phyloP scores from a whole-genome alignment of 2,113 vertebrate genomes.

The Erythrolamprus reginae region DNA sequence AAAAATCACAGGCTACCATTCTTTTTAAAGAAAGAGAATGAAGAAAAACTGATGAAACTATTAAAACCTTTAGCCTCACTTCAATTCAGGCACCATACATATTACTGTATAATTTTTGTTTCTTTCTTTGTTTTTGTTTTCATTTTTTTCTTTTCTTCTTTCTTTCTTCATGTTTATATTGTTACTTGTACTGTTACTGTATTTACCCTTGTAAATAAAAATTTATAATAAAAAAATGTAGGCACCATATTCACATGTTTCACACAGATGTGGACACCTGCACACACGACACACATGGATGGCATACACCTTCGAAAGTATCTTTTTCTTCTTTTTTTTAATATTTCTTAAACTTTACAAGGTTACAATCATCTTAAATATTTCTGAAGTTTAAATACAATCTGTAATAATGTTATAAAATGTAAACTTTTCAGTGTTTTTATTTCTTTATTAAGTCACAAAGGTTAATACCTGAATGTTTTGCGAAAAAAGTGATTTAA shows the following conservation, averaged over 20 bases:
- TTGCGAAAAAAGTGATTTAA: slow-evolving; percentile 12
- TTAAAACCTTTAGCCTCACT: not conserved
- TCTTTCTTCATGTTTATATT: too few relatives aligned
- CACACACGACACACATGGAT: not conserved
- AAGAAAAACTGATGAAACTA: not conserved
- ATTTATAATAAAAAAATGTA: too few relatives aligned
- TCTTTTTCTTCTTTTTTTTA: slow-evolving; percentile 61
- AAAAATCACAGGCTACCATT: not conserved
- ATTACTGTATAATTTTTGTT: too few relatives aligned
- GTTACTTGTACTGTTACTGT: too few relatives aligned
- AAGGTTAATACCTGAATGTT: slow-evolving; percentile 71
- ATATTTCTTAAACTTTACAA: slow-evolving; percentile 75
- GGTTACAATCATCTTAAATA: slow-evolving; percentile 81
- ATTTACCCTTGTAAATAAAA: too few relatives aligned
- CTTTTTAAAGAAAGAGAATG: not conserved
- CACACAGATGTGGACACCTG: not conserved
- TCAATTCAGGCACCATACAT: not conserved
- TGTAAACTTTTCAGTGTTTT: slow-evolving; percentile 81
- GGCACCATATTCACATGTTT: not conserved
- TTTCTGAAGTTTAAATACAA: slow-evolving; percentile 83
- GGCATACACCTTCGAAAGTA: not conserved
- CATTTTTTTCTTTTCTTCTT: too few relatives aligned
- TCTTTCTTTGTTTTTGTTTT: too few relatives aligned
- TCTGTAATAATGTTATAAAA: slow-evolving; percentile 82
- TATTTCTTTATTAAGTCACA: slow-evolving; percentile 62